These are phyloP conservation scores for Nestor notabilis DNA, from an alignment of 2,113 vertebrate genomes.

Conservation along the genomic window DNA sequence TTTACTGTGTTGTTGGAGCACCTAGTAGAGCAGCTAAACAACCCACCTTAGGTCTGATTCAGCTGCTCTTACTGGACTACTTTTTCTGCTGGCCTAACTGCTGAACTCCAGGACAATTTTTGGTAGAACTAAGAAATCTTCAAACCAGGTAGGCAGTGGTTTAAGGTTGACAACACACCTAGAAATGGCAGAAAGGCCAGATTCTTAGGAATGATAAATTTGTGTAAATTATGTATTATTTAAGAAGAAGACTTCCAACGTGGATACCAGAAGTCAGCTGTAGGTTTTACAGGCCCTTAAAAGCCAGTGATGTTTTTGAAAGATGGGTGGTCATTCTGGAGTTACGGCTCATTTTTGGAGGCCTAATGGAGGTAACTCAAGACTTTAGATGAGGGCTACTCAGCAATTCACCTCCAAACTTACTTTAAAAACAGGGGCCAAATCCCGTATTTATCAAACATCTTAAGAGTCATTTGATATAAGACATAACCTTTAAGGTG, in stretches of 20 bases:
- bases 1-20: neutral
- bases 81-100: neutral
- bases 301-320: neutral
- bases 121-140: neutral
- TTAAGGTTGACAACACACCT: neutral
- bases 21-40: neutral
- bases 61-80: neutral
- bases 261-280: neutral
- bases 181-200: neutral
- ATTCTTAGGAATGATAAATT: neutral
- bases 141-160: neutral
- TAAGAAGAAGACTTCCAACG: neutral
- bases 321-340: neutral
- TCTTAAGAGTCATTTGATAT: neutral
- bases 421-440: neutral
- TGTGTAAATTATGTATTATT: neutral
- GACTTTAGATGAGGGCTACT: neutral
- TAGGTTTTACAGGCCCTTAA: neutral
- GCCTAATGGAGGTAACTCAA: neutral
- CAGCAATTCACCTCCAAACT: neutral
- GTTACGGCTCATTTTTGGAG: neutral
- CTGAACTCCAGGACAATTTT: neutral
- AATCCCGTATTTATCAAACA: neutral
- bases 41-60: neutral
- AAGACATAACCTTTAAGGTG: neutral